Base-by-base conservation (phyloP, 2,888 invertebrate species). In the Nymphalis c-album region DNA sequence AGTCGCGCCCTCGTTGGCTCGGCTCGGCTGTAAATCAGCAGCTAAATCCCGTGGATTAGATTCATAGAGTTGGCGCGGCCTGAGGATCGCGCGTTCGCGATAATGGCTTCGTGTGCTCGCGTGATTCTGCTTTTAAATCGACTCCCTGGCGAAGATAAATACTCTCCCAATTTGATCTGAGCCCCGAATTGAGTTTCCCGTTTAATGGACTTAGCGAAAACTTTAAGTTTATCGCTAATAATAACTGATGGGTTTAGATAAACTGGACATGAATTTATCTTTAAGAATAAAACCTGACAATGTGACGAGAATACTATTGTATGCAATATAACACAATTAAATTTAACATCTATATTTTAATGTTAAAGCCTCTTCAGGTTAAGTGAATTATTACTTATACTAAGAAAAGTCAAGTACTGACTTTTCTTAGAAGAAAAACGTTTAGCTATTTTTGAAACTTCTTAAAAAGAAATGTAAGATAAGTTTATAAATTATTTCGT, bases 21-120 rank as follows among this genome's bases (percentile, higher is more conserved):
- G 80, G 79, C 80, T 83, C 85, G 87, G 84, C 91, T 91, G 90
- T 92, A 93, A 93, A 93, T 93, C 93, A 93, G 91, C 80, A 86
- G 85, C 87, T 88, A 90, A 90, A 92, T 91, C 92, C 93, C 84
- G 85, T 81, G 93, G 93, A 93, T 93, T 92, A 93, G 92, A 92
- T 90, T 88, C 89, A 91, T 91, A 91, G 92, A 91, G 88, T 92
- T 88, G 86, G 86, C 87, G 85, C 90, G 87, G 90, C 90, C 91
- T 89, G 89, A 78, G 91, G 88, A 88, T 90, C 88, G 83, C 81
- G 84, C 79, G 79, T 79, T 79, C 73, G 88, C 88, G 91, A 91
- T 92, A 92, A 92, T 91, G 85, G 90, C 88, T 78, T 85, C 87
- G 88, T 91, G 89, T 90, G 90, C 87, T 89, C 77, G 88, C 89